Evolutionary conservation across 2,113 vertebrate genomes (phyloP).

Genomic region (Anser brachyrhynchus): DNA sequence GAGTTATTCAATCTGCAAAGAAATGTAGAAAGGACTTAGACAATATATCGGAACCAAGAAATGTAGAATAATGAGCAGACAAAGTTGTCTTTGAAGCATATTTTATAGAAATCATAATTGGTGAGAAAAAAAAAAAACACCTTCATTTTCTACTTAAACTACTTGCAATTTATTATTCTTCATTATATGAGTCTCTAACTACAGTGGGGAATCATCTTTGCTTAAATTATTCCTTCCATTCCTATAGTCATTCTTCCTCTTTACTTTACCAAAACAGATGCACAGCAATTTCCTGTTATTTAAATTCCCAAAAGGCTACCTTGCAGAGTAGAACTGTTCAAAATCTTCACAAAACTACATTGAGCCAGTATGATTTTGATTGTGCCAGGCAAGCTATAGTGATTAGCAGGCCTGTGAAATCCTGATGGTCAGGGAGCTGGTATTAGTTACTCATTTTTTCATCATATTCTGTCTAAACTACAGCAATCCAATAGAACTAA

Average conservation of each 20-base stretch:
- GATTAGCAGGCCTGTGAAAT: not conserved
- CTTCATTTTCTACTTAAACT: not conserved
- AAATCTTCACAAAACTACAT: not conserved
- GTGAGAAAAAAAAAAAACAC: not conserved
- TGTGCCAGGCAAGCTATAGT: not conserved
- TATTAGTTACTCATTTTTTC: not conserved
- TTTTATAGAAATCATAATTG: not conserved
- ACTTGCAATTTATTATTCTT: not conserved
- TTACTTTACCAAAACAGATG: not conserved
- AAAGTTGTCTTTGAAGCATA: not conserved
- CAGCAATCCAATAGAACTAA: not conserved
- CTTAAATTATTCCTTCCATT: not conserved
- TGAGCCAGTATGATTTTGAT: not conserved
- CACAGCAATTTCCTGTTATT: not conserved
- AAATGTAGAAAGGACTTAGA: not conserved
- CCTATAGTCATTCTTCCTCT: not conserved
- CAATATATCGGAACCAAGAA: not conserved
- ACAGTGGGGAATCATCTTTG: not conserved
- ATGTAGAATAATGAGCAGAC: not conserved
- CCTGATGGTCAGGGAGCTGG: not conserved
- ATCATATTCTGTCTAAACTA: not conserved
- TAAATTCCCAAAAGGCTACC: not conserved
- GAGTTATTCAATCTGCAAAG: not conserved
- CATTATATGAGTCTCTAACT: not conserved
- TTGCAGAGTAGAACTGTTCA: not conserved